phyloP scores from a whole-genome alignment of 2,113 vertebrate genomes.

The Ctenomys sociabilis region DNA sequence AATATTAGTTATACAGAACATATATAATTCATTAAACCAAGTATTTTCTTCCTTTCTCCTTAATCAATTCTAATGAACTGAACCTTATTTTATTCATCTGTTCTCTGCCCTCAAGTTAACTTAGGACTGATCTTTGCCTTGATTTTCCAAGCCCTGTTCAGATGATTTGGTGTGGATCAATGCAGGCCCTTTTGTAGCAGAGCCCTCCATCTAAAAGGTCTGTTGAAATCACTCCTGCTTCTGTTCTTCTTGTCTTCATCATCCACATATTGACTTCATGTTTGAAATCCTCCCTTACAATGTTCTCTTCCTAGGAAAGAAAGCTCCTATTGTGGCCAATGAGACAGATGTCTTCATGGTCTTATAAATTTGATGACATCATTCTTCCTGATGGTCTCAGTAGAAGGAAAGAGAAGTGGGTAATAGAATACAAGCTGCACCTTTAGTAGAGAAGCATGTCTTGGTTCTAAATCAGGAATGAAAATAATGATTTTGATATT shows the following conservation, averaged over 20 bases:
- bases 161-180: background rate
- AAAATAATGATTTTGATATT: conserved; percentile 43
- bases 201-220: background rate
- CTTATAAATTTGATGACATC: background rate
- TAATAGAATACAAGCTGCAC: background rate
- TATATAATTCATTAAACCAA: background rate
- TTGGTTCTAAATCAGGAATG: background rate
- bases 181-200: background rate
- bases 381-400: background rate
- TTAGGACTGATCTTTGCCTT: background rate
- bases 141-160: conserved; percentile 30
- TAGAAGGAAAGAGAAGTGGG: background rate
- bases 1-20: background rate
- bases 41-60: background rate
- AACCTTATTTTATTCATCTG: background rate
- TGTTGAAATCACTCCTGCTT: background rate
- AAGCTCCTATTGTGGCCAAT: background rate
- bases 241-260: background rate
- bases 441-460: background rate
- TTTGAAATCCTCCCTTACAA: background rate
- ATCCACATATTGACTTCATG: background rate
- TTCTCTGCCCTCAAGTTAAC: conserved; percentile 7
- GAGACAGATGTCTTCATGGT: background rate
- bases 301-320: conserved; percentile 9
- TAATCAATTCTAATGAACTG: background rate